phyloP scores from a whole-genome alignment of 1,140 invertebrate species.

The Lucilia cuprina region DNA sequence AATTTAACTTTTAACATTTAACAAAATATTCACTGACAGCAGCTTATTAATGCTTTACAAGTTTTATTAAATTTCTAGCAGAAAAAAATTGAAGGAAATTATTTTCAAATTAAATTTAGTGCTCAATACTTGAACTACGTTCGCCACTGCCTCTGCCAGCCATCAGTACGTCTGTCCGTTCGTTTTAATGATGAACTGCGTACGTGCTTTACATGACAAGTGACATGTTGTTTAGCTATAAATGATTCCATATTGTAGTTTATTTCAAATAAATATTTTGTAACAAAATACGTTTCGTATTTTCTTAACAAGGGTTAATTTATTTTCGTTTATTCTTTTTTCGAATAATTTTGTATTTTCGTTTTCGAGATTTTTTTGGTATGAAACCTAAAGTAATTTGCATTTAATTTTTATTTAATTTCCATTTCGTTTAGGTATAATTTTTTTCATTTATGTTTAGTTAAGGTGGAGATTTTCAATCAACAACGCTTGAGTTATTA shows the following conservation, averaged over 20 bases:
- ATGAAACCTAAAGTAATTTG: constrained; percentile 11
- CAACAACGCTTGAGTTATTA: not conserved
- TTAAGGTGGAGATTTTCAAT: constrained; percentile 5
- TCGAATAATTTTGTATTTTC: not conserved
- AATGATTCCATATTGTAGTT: not conserved
- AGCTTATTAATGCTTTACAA: not conserved
- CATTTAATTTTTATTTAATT: constrained; percentile 29
- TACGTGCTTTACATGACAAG: constrained; percentile 25
- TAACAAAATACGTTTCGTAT: not conserved
- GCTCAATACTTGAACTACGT: not conserved
- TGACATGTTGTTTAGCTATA: not conserved
- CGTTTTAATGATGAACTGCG: not conserved
- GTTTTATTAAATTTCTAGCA: not conserved
- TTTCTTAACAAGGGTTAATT: constrained; percentile 26
- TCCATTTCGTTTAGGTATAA: not conserved
- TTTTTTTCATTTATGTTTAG: not conserved
- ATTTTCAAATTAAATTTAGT: not conserved
- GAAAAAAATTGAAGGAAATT: not conserved
- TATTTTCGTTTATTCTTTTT: not conserved
- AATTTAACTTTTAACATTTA: not conserved
- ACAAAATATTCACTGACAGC: not conserved
- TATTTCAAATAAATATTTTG: not conserved
- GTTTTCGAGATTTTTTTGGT: not conserved
- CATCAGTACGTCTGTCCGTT: not conserved
- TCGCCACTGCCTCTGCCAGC: not conserved